These are phyloP conservation scores for Camptogramma bilineatum DNA, from an alignment of 2,888 invertebrate species.

Conservation along the genomic window DNA sequence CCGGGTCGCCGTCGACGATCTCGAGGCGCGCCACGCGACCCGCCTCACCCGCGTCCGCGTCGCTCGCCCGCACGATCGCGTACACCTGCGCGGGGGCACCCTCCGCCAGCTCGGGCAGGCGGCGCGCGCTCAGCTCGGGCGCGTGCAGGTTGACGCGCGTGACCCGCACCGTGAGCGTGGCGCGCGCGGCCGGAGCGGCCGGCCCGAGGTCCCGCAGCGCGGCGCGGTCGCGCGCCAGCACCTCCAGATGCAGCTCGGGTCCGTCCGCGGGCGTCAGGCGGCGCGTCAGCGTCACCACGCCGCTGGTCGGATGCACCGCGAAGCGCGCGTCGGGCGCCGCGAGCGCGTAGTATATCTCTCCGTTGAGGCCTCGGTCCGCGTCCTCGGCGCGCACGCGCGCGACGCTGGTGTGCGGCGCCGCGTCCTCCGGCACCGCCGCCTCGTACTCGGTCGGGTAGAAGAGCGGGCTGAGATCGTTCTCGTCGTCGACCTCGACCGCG, in stretches of 20 bases:
- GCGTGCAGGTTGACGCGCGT: conserved; percentile 93
- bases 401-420: conserved; percentile 92
- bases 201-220: conserved; percentile 81
- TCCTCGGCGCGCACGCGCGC: conserved; percentile 95
- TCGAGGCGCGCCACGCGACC: conserved; percentile 93
- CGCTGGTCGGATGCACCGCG: conserved; percentile 96
- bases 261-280: conserved; percentile 90
- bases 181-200: conserved; percentile 90
- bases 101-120: conserved; percentile 92
- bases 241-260: conserved; percentile 89
- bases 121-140: conserved; percentile 93
- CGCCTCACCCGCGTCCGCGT: conserved; percentile 93
- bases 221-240: conserved; percentile 95
- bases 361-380: conserved; percentile 97
- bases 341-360: conserved; percentile 98
- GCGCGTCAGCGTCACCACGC: conserved; percentile 93
- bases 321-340: conserved; percentile 91
- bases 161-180: conserved; percentile 91
- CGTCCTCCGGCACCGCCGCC: conserved; percentile 94
- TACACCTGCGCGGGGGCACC: conserved; percentile 94
- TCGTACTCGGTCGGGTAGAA: conserved; percentile 96
- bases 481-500: conserved; percentile 90
- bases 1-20: conserved; percentile 95
- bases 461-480: conserved; percentile 96
- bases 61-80: conserved; percentile 94